Evolutionary conservation across 2,113 vertebrate species (phyloP).

Genomic region (Ictalurus punctatus): DNA sequence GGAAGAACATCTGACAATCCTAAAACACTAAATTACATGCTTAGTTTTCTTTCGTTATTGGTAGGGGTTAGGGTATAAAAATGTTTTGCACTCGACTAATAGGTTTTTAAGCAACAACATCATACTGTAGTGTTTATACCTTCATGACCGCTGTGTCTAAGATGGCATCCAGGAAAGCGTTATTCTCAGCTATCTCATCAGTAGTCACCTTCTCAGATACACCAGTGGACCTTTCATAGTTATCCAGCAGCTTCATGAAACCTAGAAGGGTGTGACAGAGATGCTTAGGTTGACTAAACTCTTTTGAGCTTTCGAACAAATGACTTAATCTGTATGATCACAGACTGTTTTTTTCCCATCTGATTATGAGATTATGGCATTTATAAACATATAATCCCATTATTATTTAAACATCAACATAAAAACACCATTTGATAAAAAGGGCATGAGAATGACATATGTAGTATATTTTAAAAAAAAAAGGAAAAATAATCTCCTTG

Average conservation of each 20-base stretch:
- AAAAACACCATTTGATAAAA: background rate
- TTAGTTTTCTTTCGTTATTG: background rate
- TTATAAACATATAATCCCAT: background rate
- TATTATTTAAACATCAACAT: background rate
- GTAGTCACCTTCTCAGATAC: constrained; percentile 74
- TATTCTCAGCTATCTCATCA: constrained; percentile 76
- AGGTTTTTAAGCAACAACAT: background rate
- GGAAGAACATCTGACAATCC: background rate
- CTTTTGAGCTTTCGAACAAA: background rate
- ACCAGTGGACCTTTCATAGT: constrained; percentile 77
- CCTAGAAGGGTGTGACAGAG: constrained; percentile 59
- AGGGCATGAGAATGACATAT: background rate
- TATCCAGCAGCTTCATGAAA: constrained; percentile 80
- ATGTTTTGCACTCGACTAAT: background rate
- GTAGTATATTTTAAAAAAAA: background rate
- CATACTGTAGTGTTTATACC: constrained; percentile 59
- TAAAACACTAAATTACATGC: background rate
- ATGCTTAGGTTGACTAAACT: background rate
- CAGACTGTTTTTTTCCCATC: background rate
- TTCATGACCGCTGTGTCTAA: constrained; percentile 80
- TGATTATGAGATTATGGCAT: background rate
- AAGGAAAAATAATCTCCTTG: background rate
- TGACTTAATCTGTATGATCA: background rate
- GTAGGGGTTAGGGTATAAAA: background rate
- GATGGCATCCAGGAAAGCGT: constrained; percentile 76